A percentile compares a stretch with the other conserved stretches of the same genome.
Evolutionary conservation across 1,140 invertebrate species (phyloP).

Genomic region (Sitobion miscanthi): DNA sequence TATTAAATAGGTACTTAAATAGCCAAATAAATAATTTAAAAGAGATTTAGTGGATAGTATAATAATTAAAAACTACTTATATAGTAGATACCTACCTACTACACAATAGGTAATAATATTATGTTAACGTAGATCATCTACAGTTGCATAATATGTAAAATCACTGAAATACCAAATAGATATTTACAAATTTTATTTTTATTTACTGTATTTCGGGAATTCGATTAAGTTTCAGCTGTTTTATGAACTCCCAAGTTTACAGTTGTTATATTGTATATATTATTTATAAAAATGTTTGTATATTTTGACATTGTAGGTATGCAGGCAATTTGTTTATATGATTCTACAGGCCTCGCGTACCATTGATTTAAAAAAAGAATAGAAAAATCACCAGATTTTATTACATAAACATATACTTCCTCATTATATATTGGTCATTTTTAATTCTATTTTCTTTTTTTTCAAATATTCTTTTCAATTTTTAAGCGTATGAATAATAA

Average conservation of each 20-base stretch:
- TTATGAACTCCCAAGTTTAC: slow-evolving; percentile 23
- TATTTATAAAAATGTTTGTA: slow-evolving; percentile 49
- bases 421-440: slow-evolving; percentile 21
- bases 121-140: background rate
- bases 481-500: background rate
- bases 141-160: background rate
- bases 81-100: background rate
- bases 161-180: background rate
- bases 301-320: slow-evolving; percentile 50
- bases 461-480: background rate
- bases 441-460: background rate
- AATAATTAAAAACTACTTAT: background rate
- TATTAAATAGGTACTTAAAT: background rate
- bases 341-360: slow-evolving; percentile 15
- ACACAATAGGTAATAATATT: background rate
- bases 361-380: slow-evolving; percentile 46
- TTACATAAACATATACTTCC: slow-evolving; percentile 53
- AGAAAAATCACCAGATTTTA: slow-evolving; percentile 39
- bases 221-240: slow-evolving; percentile 7
- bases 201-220: background rate
- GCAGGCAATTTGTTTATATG: slow-evolving; percentile 52
- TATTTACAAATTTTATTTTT: background rate
- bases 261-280: slow-evolving; percentile 28
- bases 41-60: background rate
- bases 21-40: no score